Percentiles rank a stretch among this genome's conserved stretches.
These are phyloP conservation scores for Beris morrisii DNA, from an alignment of 2,888 invertebrate species.

Conservation along the genomic window DNA sequence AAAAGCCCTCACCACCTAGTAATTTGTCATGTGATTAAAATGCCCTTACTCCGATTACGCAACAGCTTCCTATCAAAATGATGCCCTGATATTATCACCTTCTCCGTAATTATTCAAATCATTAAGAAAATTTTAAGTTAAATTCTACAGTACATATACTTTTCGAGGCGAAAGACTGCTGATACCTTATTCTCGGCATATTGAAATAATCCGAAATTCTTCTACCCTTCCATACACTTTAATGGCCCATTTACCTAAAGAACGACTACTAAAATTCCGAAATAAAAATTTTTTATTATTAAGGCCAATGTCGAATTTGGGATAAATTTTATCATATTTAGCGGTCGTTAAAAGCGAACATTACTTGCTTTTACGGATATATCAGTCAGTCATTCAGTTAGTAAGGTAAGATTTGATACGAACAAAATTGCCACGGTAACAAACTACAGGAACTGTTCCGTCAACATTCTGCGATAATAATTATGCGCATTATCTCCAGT, in stretches of 20 bases:
- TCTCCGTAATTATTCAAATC: slow-evolving; percentile 12
- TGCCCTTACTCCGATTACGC: slow-evolving; percentile 1
- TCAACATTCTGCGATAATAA: too few relatives aligned
- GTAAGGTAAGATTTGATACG: too few relatives aligned
- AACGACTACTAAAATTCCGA: slow-evolving; percentile 13
- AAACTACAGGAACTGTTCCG: too few relatives aligned
- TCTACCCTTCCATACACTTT: slow-evolving; percentile 9
- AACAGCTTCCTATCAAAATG: slow-evolving; percentile 13
- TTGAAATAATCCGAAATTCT: background rate
- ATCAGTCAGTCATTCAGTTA: too few relatives aligned
- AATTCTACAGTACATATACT: background rate
- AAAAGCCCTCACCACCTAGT: background rate
- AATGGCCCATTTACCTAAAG: slow-evolving; percentile 18
- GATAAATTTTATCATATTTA: slow-evolving; percentile 21
- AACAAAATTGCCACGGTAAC: too few relatives aligned
- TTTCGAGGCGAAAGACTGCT: too few relatives aligned
- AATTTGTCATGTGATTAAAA: slow-evolving; percentile 20
- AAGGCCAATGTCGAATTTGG: slow-evolving; percentile 1
- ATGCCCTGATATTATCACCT: slow-evolving; percentile 19
- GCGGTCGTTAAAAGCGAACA: slow-evolving; percentile 14
- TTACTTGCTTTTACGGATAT: background rate
- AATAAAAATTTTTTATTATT: slow-evolving; percentile 17
- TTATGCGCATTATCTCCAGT: too few relatives aligned
- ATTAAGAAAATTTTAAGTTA: slow-evolving; percentile 14
- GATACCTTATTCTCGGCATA: background rate